These are phyloP conservation scores for Myotis yumanensis DNA, from an alignment of 2,113 vertebrate species.

Conservation along the genomic window DNA sequence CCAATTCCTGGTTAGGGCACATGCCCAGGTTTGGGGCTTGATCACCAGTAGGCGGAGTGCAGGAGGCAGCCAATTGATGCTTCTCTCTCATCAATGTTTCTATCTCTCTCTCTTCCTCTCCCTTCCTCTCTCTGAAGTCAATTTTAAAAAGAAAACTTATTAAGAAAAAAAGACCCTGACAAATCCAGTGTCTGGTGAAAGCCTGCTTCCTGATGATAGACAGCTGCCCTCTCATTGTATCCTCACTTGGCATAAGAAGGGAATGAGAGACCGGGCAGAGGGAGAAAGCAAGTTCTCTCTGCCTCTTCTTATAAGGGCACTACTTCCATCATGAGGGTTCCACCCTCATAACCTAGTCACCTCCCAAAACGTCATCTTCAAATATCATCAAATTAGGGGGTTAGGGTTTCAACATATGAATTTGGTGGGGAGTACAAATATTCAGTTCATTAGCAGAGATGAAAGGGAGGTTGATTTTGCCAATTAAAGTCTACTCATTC, in stretches of 20 bases:
- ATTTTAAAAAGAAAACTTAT: too few relatives aligned
- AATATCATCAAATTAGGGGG: background rate
- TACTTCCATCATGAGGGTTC: background rate
- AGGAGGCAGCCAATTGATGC: too few relatives aligned
- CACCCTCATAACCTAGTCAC: background rate
- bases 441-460: background rate
- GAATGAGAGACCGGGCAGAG: background rate
- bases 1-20: too few relatives aligned
- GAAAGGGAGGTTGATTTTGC: background rate
- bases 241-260: background rate
- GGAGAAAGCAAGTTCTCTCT: background rate
- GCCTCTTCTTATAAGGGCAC: background rate
- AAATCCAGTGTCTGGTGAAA: background rate
- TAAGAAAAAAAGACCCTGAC: background rate
- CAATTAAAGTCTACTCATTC: background rate
- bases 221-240: background rate
- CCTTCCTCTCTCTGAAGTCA: too few relatives aligned
- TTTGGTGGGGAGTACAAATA: background rate
- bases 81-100: too few relatives aligned
- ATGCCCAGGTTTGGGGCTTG: too few relatives aligned
- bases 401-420: background rate
- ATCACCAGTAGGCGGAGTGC: too few relatives aligned
- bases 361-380: background rate
- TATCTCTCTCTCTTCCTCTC: too few relatives aligned
- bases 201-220: background rate